Evolutionary conservation across 1,140 invertebrate species (phyloP).

Genomic region (Eulimnadia texana): DNA sequence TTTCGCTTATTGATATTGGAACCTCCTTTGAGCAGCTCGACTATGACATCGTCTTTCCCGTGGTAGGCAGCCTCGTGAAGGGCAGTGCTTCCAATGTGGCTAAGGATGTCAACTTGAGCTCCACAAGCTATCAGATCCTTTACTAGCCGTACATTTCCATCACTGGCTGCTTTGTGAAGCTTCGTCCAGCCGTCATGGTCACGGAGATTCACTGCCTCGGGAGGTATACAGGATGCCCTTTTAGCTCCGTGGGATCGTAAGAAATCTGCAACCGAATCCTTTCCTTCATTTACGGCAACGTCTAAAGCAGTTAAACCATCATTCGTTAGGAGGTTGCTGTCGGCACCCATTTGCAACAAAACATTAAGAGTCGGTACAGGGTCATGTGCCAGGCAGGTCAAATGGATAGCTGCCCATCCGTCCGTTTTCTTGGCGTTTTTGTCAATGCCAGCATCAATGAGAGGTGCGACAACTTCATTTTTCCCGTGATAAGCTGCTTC

Average conservation of each 20-base stretch:
- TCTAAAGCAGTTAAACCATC: background rate
- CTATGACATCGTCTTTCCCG: background rate
- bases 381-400: too few species aligned
- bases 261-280: background rate
- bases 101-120: background rate
- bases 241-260: background rate
- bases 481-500: background rate
- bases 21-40: background rate
- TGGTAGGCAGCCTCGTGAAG: background rate
- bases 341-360: background rate
- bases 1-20: background rate
- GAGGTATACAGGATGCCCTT: background rate
- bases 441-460: background rate
- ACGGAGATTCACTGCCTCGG: background rate
- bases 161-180: background rate
- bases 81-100: background rate
- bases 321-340: background rate
- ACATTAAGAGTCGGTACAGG: background rate
- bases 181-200: background rate
- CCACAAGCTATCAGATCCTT: background rate
- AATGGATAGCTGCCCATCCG: background rate
- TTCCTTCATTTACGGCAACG: background rate
- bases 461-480: background rate
- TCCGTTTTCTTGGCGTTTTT: background rate
- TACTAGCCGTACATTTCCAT: background rate